Percentiles rank a stretch among this genome's conserved stretches.
Evolutionary conservation across 2,888 invertebrate species (phyloP).

Genomic region (Drosophila macrospina): DNA sequence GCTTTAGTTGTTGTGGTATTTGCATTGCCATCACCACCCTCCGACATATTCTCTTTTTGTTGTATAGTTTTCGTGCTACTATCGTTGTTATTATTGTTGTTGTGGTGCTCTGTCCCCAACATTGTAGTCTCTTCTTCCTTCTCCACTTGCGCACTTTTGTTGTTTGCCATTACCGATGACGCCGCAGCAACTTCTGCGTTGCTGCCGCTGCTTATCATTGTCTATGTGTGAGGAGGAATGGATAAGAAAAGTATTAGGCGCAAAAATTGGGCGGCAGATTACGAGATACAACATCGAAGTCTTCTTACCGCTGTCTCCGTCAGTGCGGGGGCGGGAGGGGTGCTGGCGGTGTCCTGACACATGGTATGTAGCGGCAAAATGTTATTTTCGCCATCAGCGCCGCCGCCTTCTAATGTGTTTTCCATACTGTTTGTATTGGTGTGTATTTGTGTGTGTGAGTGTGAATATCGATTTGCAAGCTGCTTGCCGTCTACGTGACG

Average conservation of each 20-base stretch:
- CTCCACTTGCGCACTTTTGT: constrained; percentile 43
- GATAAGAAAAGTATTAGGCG: constrained; percentile 53
- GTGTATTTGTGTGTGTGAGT: constrained; percentile 54
- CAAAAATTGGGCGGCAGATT: constrained; percentile 46
- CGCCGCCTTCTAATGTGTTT: constrained; percentile 61
- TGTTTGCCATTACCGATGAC: constrained; percentile 43
- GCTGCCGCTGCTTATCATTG: constrained; percentile 36
- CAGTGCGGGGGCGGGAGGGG: constrained; percentile 15
- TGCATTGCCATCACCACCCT: constrained; percentile 55
- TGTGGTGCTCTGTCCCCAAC: constrained; percentile 39
- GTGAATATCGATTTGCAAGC: constrained; percentile 70
- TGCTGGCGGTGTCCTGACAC: constrained; percentile 47
- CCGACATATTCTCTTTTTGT: constrained; percentile 45
- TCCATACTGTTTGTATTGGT: constrained; percentile 65
- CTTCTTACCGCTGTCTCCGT: constrained; percentile 43
- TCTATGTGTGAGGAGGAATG: constrained; percentile 29
- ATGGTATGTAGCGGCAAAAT: constrained; percentile 52
- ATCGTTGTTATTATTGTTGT: constrained; percentile 39
- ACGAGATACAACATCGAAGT: constrained; percentile 14
- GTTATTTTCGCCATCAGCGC: constrained; percentile 59
- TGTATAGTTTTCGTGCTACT: constrained; percentile 37
- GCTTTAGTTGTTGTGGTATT: constrained; percentile 49
- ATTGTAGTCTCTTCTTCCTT: constrained; percentile 33
- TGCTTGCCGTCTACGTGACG: constrained; percentile 77
- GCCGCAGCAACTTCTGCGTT: constrained; percentile 50